A percentile compares a stretch with the other conserved stretches of the same genome.
Evolutionary conservation across 2,797 vertebrate genomes (phyloP).

Genomic region (Catamblyrhynchus diadema): DNA sequence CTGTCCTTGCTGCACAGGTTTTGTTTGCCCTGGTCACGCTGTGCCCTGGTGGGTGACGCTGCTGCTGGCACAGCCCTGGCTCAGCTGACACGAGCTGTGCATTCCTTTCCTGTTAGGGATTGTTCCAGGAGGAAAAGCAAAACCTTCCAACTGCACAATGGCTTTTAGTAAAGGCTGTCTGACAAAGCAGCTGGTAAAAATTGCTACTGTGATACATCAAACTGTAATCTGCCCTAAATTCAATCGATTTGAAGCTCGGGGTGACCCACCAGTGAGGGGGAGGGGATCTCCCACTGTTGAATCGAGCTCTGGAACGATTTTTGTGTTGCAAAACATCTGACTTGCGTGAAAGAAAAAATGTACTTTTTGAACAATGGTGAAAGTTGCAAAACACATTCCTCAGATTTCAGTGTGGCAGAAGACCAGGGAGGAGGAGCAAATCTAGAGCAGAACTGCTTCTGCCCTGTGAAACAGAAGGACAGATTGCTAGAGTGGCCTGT

Average conservation of each 20-base stretch:
- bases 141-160: not conserved
- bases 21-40: not conserved
- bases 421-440: not conserved
- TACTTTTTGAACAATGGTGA: not conserved
- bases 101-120: not conserved
- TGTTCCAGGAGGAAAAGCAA: constrained; percentile 14
- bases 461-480: not conserved
- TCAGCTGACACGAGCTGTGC: not conserved
- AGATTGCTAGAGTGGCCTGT: not conserved
- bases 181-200: not conserved
- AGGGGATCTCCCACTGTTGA: not conserved
- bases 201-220: not conserved
- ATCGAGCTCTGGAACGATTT: not conserved
- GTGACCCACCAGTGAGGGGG: not conserved
- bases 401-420: not conserved
- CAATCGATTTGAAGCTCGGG: not conserved
- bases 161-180: not conserved
- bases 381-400: constrained; percentile 29
- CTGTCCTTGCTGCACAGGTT: not conserved
- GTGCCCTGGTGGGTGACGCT: not conserved
- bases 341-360: not conserved
- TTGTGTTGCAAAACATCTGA: not conserved
- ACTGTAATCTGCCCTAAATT: not conserved
- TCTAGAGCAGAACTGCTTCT: not conserved
- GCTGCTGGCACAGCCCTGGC: not conserved